Conservation (phyloP, 1,140 invertebrate genomes). For the Popillia japonica region DNA sequence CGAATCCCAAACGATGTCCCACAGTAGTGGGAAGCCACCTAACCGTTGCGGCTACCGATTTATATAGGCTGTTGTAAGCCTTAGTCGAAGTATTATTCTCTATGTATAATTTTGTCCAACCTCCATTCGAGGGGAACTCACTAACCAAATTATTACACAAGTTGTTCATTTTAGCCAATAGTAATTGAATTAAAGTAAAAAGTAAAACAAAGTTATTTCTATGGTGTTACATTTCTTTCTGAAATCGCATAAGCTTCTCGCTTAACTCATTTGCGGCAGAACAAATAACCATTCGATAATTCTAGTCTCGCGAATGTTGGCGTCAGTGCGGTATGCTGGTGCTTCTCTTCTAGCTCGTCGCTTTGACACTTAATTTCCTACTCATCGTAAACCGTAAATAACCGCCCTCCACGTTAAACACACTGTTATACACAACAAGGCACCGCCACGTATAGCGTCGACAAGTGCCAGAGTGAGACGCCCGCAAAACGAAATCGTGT, state of each 20-base stretch:
- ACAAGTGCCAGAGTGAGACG: conserved; percentile 16
- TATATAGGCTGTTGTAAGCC: too few relatives aligned
- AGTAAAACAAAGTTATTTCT: too few relatives aligned
- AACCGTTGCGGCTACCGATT: too few relatives aligned
- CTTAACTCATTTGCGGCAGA: conserved; percentile 17
- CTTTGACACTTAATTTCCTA: conserved; percentile 43
- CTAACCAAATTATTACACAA: too few relatives aligned
- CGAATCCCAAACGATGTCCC: too few relatives aligned
- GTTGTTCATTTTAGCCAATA: too few relatives aligned
- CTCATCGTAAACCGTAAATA: conserved; percentile 39
- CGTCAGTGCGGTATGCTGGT: not conserved
- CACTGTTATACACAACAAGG: conserved; percentile 7
- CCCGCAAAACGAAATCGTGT: conserved; percentile 8
- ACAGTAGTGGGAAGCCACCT: too few relatives aligned
- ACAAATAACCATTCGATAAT: conserved; percentile 22
- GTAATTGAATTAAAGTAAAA: too few relatives aligned
- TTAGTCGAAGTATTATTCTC: too few relatives aligned
- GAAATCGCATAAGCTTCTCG: not conserved
- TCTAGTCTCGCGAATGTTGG: not conserved
- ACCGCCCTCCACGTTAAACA: conserved; percentile 33
- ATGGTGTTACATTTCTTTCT: too few relatives aligned
- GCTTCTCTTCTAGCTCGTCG: conserved; percentile 28
- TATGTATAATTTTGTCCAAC: too few relatives aligned
- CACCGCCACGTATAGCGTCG: not conserved
- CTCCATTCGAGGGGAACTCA: too few relatives aligned